Evolutionary conservation across 2,797 vertebrate genomes (phyloP), one percentile per base, ranked within the genome.

Genomic region (Meriones psammophilus): DNA sequence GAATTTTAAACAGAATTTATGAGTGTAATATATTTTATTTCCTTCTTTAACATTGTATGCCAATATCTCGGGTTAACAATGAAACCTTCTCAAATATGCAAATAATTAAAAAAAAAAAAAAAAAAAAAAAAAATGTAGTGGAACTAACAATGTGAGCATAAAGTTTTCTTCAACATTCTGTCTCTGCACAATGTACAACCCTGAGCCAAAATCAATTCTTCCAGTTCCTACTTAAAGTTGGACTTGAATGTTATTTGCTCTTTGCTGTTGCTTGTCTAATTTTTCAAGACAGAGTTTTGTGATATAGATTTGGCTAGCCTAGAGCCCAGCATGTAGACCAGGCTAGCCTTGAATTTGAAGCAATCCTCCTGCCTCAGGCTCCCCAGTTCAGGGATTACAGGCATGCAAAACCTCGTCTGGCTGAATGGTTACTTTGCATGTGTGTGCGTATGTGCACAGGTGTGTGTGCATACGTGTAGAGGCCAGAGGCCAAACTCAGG

Each of bases 21-120:
- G 93, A 88, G 93, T 78, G 62, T 28, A 60, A 83, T n/a, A 1
- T n/a, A 69, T 90, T 94, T 97, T 86, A 92, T 94, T 97, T 77
- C 36, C 77, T 81, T 42, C 86, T 17, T 77, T 85, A 78, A 39
- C 64, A 77, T 3, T 84, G 24, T 85, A 46, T 17, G 56, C 94
- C 74, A 50, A 28, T 97, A 96, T 94, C 71, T 68, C 36, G 42
- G 92, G 73, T 88, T 78, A 91, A 83, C 15, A 91, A 83, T 58
- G 74, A 84, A 87, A 76, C n/a, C 28, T 95, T 91, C 30, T 30
- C 20, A 92, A 85, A 33, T 58, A 69, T 80, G 81, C 77, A 93
- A 54, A 71, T 73, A 89, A 77, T 90, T 83, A 2, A 73, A 80
- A 94, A 93, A 20, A 14, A 58, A 58, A 58, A 14, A 42, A 42